Conservation (phyloP, 2,113 vertebrate species). For the Bufo bufo region DNA sequence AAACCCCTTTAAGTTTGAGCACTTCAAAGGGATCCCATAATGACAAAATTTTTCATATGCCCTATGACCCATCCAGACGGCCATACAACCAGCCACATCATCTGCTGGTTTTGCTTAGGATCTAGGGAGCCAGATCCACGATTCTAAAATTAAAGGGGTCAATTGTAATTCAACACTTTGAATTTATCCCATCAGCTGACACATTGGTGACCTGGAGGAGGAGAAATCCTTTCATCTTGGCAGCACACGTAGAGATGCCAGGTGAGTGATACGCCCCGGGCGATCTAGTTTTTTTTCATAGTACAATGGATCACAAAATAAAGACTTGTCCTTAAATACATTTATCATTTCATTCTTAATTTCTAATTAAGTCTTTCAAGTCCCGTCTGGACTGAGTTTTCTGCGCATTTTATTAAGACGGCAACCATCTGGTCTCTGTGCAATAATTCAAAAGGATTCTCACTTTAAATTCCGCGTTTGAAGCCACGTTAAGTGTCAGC, state of each 20-base stretch:
- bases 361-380: constrained; percentile 50
- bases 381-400: constrained; percentile 38
- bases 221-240: no score
- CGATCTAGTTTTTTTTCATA: neutral
- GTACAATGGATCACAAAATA: neutral
- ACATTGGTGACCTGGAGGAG: neutral
- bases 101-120: no score
- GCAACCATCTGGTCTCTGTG: constrained; percentile 44
- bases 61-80: no score
- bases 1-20: no score
- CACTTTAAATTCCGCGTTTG: constrained; percentile 28
- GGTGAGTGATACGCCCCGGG: neutral
- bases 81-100: no score
- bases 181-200: neutral
- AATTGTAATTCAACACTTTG: no score
- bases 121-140: no score
- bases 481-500: constrained; percentile 38
- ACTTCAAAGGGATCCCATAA: no score
- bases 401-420: constrained; percentile 4
- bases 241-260: neutral
- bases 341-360: constrained; percentile 35
- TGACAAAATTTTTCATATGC: no score
- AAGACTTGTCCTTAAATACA: constrained; percentile 9
- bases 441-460: constrained; percentile 25
- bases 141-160: no score